Evolutionary conservation across 2,888 invertebrate species (phyloP).

Genomic region (Frankliniella intonsa): DNA sequence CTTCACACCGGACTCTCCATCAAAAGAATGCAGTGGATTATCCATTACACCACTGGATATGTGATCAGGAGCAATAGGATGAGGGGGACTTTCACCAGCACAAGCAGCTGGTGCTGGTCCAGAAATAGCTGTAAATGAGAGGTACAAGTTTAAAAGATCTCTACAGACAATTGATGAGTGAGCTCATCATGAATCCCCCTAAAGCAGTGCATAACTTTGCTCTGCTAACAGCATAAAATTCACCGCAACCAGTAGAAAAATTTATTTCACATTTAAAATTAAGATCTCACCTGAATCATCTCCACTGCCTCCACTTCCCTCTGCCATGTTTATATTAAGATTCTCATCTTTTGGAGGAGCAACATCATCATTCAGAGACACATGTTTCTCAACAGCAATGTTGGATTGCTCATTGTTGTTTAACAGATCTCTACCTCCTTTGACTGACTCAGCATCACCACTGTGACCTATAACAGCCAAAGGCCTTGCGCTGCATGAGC

Average conservation of each 20-base stretch:
- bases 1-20: background rate
- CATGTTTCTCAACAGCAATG: background rate
- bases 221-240: no score
- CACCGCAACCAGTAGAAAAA: background rate
- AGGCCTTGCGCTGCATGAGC: background rate
- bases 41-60: background rate
- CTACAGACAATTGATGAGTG: no score
- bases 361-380: background rate
- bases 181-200: no score
- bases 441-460: constrained; percentile 5
- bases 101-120: background rate
- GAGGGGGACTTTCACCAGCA: background rate
- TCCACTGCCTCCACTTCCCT: background rate
- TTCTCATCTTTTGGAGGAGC: background rate
- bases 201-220: no score
- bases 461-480: background rate
- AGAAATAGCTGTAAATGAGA: background rate
- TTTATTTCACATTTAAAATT: background rate
- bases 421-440: background rate
- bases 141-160: background rate
- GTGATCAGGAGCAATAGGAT: background rate
- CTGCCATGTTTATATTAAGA: background rate
- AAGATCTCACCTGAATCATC: constrained; percentile 16
- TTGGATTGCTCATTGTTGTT: background rate
- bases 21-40: background rate